Evolutionary conservation across 2,888 invertebrate genomes (phyloP).

Genomic region (Archaeoteleia sp.): DNA sequence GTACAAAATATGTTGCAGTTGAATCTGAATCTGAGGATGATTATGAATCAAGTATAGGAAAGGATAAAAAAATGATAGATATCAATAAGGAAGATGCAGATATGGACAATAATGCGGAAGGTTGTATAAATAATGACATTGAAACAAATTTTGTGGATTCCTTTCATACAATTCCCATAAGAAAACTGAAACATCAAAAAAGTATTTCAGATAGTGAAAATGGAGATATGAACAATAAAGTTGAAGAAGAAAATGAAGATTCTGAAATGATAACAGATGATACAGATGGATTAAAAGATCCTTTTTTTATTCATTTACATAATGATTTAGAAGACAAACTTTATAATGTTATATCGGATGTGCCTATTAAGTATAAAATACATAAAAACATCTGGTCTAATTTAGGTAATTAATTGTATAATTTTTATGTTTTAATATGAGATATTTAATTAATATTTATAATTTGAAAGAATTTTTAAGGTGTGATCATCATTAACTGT

Average conservation of each 20-base stretch:
- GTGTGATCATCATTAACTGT: not conserved
- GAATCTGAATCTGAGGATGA: constrained; percentile 59
- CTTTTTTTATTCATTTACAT: constrained; percentile 82
- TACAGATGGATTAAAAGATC: constrained; percentile 76
- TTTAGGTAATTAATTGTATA: constrained; percentile 65
- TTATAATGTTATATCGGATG: constrained; percentile 78
- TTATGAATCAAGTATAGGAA: constrained; percentile 54
- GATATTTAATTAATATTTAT: not conserved
- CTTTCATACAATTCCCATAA: too few relatives aligned
- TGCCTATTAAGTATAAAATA: constrained; percentile 74
- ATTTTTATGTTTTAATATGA: too few relatives aligned
- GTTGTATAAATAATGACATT: constrained; percentile 15
- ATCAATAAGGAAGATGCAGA: constrained; percentile 44
- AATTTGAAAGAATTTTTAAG: too few relatives aligned
- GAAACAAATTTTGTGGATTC: too few relatives aligned
- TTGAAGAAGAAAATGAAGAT: constrained; percentile 66
- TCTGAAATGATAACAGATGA: constrained; percentile 72
- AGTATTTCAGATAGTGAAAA: constrained; percentile 25
- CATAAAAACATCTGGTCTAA: constrained; percentile 78
- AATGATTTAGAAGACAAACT: constrained; percentile 81
- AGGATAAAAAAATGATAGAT: constrained; percentile 38
- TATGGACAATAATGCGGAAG: constrained; percentile 34
- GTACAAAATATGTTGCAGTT: constrained; percentile 70
- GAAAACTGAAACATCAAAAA: too few relatives aligned
- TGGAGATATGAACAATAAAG: constrained; percentile 48